These are phyloP conservation scores for Rutilus rutilus DNA, from an alignment of 2,113 vertebrate genomes.

Conservation along the genomic window DNA sequence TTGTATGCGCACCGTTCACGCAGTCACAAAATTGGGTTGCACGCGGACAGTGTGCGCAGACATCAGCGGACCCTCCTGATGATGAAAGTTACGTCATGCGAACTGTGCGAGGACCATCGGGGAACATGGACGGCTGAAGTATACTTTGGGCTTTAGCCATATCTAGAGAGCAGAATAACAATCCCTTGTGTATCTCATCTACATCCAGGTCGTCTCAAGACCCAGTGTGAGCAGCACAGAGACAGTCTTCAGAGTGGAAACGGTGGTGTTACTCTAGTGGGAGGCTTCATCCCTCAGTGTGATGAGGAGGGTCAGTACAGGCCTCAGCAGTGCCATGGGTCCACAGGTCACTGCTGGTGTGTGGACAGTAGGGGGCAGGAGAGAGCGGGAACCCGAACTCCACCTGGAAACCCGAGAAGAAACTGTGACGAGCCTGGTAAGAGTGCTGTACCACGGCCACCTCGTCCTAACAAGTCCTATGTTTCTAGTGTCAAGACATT, in stretches of 20 bases:
- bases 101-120: too few relatives aligned
- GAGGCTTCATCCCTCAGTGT: conserved; percentile 76
- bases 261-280: not conserved
- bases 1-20: too few relatives aligned
- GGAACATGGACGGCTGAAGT: too few relatives aligned
- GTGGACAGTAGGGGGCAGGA: conserved; percentile 67
- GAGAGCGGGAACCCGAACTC: conserved; percentile 68
- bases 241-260: conserved; percentile 41
- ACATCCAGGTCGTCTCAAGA: conserved; percentile 44
- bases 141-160: too few relatives aligned
- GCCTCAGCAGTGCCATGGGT: conserved; percentile 76
- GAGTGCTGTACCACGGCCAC: too few relatives aligned
- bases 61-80: too few relatives aligned
- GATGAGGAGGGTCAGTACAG: conserved; percentile 75
- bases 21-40: too few relatives aligned
- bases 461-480: too few relatives aligned
- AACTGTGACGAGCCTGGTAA: conserved; percentile 74
- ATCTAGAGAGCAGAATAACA: not conserved
- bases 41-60: too few relatives aligned
- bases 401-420: conserved; percentile 55
- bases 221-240: conserved; percentile 73
- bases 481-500: too few relatives aligned
- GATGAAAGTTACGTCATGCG: too few relatives aligned
- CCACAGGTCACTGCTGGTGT: conserved; percentile 79
- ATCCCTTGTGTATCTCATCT: conserved; percentile 29